phyloP scores from a whole-genome alignment of 2,797 vertebrate genomes.

The Acanthiza pusilla region DNA sequence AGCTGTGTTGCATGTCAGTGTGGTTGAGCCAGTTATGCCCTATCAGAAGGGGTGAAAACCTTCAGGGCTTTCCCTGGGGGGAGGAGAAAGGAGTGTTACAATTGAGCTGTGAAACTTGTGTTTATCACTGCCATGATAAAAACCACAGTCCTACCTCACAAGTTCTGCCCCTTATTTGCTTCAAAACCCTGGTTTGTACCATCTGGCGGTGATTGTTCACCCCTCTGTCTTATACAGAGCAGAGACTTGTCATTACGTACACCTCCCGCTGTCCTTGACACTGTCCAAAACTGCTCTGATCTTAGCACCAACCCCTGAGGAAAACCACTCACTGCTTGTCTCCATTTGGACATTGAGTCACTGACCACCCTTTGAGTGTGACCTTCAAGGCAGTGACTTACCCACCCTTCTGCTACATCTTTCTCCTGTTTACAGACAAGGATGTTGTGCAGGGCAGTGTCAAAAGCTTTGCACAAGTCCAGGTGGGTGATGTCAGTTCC shows the following conservation, averaged over 20 bases:
- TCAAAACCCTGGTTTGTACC: not conserved
- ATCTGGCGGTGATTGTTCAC: not conserved
- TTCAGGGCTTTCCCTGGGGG: not conserved
- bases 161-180: accelerated
- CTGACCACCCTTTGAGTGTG: not conserved
- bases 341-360: no score
- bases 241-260: not conserved
- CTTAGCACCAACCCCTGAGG: accelerated
- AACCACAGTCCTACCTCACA: not conserved
- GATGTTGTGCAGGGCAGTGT: no score
- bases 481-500: not conserved
- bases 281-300: no score
- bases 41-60: not conserved
- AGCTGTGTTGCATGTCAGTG: accelerated
- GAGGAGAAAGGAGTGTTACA: not conserved
- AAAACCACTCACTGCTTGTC: accelerated
- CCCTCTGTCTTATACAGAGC: not conserved
- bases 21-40: not conserved
- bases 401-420: not conserved
- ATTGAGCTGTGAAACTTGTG: not conserved
- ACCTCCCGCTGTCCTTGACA: no score
- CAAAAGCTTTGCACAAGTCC: not conserved
- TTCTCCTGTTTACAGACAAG: not conserved
- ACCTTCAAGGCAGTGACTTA: not conserved
- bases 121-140: no score